Conservation (phyloP, 2,113 vertebrate genomes). For the Litocranius walleri region DNA sequence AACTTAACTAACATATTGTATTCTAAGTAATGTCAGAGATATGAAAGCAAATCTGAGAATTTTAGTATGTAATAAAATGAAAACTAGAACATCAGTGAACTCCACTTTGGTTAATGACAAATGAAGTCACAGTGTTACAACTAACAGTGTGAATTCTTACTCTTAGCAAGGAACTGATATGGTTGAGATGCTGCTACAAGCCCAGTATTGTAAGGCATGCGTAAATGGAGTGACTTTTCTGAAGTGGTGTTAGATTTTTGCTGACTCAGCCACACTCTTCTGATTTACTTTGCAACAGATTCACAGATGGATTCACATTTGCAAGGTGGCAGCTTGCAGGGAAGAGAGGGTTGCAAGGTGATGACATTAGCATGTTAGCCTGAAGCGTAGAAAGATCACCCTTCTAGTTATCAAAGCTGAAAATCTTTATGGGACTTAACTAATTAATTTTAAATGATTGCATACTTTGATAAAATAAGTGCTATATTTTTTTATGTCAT, state of each 20-base stretch:
- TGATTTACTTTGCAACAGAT: neutral
- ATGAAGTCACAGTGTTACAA: neutral
- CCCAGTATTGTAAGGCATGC: neutral
- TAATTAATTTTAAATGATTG: conserved; percentile 33
- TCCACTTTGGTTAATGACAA: neutral
- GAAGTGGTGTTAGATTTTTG: neutral
- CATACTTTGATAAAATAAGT: neutral
- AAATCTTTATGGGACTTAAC: neutral
- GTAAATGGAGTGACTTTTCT: neutral
- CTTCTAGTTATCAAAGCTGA: neutral
- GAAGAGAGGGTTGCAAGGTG: neutral
- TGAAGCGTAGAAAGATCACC: neutral
- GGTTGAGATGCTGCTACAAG: neutral
- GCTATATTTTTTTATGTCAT: neutral
- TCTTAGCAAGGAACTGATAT: neutral
- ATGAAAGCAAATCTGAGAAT: neutral
- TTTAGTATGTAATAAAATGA: neutral
- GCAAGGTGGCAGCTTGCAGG: neutral
- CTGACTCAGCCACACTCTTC: neutral
- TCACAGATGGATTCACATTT: neutral
- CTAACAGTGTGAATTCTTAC: neutral
- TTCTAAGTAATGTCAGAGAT: neutral
- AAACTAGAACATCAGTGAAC: neutral
- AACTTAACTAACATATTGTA: neutral
- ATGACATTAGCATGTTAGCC: neutral